Conservation (phyloP, 2,113 vertebrate species). For the Bambusicola thoracicus region DNA sequence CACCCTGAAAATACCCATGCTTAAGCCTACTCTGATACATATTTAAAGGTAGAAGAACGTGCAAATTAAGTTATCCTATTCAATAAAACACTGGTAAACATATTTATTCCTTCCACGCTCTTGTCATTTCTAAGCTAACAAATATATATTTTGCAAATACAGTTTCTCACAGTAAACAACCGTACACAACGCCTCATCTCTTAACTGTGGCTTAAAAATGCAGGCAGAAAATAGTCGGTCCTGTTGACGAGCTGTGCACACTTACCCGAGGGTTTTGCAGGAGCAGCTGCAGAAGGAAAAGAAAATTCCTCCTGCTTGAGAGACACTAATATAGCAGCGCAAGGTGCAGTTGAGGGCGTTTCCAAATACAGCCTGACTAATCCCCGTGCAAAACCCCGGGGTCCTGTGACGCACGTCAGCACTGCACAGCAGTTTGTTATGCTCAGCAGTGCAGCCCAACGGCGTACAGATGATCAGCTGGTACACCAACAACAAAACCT, state of each 20-base stretch:
- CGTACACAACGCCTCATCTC: not conserved
- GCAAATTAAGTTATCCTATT: not conserved
- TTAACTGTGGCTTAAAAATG: not conserved
- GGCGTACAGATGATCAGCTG: slow-evolving; percentile 42
- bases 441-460: slow-evolving; percentile 44
- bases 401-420: slow-evolving; percentile 66
- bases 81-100: not conserved
- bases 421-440: slow-evolving; percentile 39
- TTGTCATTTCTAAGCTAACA: not conserved
- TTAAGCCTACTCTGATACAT: not conserved
- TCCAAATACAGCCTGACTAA: slow-evolving; percentile 77
- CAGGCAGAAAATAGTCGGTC: not conserved
- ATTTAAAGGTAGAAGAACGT: not conserved
- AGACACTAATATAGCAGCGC: slow-evolving; percentile 85
- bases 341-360: slow-evolving; percentile 77
- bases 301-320: slow-evolving; percentile 86
- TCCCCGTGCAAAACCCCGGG: slow-evolving; percentile 69
- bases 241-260: slow-evolving; percentile 17
- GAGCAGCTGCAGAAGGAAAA: slow-evolving; percentile 74
- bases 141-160: not conserved
- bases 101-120: not conserved
- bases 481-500: slow-evolving; percentile 14
- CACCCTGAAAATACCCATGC: not conserved
- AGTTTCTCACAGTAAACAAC: not conserved
- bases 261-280: slow-evolving; percentile 77